Percentiles rank a stretch among this genome's conserved stretches.
Conservation (phyloP, 2,113 vertebrate species). For the Grammomys dolichurus region DNA sequence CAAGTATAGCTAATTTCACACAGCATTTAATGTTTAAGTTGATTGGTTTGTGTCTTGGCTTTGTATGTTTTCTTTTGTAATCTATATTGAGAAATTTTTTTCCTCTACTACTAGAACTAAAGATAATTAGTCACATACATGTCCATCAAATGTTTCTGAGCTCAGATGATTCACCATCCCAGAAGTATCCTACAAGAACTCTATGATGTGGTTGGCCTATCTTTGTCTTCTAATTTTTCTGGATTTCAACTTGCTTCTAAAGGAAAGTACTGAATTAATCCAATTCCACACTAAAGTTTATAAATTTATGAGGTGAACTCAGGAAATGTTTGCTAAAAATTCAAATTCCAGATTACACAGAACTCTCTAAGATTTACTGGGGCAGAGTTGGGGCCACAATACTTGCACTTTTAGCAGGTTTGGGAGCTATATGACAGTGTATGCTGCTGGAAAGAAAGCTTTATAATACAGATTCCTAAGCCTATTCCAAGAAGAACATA, state of each 20-base stretch:
- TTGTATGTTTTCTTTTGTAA: not conserved
- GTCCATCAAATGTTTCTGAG: constrained; percentile 19
- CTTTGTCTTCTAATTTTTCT: constrained; percentile 12
- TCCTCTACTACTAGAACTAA: not conserved
- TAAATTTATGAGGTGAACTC: not conserved
- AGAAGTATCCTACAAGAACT: not conserved
- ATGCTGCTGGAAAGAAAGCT: not conserved
- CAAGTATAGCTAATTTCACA: not conserved
- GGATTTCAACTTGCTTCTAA: not conserved
- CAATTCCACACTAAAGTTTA: not conserved
- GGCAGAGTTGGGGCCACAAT: not conserved
- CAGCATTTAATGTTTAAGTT: not conserved
- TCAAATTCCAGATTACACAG: constrained; percentile 24
- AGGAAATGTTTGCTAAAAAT: not conserved
- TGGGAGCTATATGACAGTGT: not conserved
- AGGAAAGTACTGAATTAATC: not conserved
- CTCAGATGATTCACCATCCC: not conserved
- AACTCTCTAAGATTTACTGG: not conserved
- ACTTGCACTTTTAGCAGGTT: not conserved
- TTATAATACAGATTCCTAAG: not conserved
- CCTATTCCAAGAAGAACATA: not conserved
- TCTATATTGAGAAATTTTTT: not conserved
- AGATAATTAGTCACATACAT: not conserved
- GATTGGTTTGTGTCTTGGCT: not conserved
- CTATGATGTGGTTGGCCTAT: not conserved